Evolutionary conservation across 2,888 invertebrate genomes (phyloP).

Genomic region (Cynaeus angustus): DNA sequence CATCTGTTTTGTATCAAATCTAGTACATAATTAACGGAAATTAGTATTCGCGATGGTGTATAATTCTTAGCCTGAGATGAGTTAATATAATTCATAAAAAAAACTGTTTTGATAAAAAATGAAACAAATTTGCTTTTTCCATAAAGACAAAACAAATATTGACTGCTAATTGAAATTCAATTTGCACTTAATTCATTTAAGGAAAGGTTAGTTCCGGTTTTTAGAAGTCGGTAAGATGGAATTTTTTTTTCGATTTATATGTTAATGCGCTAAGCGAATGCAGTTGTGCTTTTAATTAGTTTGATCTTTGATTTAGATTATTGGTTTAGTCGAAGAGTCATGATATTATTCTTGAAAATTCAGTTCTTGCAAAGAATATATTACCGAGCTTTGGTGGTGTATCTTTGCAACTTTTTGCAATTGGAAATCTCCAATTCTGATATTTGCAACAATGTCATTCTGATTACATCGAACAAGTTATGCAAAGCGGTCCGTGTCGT

Average conservation of each 20-base stretch:
- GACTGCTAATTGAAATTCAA: neutral
- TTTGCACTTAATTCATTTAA: neutral
- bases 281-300: no score
- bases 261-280: neutral
- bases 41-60: neutral
- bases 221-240: neutral
- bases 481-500: slow-evolving; percentile 28
- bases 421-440: slow-evolving; percentile 7
- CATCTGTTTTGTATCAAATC: slow-evolving; percentile 6
- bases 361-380: no score
- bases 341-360: no score
- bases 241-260: neutral
- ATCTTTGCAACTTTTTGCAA: neutral
- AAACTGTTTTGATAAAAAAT: neutral
- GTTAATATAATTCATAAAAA: neutral
- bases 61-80: neutral
- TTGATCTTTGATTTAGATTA: no score
- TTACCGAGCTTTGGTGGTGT: neutral
- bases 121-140: neutral
- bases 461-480: slow-evolving; percentile 32
- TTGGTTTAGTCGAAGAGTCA: no score
- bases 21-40: neutral
- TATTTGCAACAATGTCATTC: slow-evolving; percentile 10
- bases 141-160: neutral
- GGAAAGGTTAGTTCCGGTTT: neutral